Evolutionary conservation across 2,797 vertebrate species (phyloP).

Genomic region (Rhincodon typus): DNA sequence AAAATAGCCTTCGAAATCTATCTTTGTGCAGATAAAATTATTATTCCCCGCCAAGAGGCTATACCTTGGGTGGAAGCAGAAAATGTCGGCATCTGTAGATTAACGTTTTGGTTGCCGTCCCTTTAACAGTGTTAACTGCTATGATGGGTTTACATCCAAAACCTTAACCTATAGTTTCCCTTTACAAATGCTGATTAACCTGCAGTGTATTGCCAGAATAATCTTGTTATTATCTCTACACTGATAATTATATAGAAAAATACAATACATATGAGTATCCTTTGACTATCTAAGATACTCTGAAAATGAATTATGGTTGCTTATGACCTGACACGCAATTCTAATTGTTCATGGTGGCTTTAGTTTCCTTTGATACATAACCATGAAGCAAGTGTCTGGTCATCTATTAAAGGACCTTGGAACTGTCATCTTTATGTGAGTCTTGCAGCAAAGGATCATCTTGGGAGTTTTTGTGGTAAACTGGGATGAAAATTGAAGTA

Average conservation of each 20-base stretch:
- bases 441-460: not conserved
- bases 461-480: not conserved
- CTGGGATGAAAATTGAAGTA: not conserved
- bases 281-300: not conserved
- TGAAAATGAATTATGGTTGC: not conserved
- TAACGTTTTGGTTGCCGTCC: not conserved
- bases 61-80: no score
- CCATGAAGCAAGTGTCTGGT: not conserved
- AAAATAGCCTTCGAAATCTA: constrained; percentile 7
- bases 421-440: not conserved
- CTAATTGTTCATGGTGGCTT: not conserved
- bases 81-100: not conserved
- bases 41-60: not conserved
- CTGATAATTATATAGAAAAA: not conserved
- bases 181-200: not conserved
- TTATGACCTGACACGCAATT: not conserved
- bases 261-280: not conserved
- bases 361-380: not conserved
- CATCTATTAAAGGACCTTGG: not conserved
- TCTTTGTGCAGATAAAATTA: constrained; percentile 10
- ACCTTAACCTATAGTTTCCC: not conserved
- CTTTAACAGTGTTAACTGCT: not conserved
- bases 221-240: not conserved
- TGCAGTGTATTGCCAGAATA: constrained; percentile 11
- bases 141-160: not conserved